Conservation (phyloP, 2,888 invertebrate species). For the Ommatoiulus sabulosus region DNA sequence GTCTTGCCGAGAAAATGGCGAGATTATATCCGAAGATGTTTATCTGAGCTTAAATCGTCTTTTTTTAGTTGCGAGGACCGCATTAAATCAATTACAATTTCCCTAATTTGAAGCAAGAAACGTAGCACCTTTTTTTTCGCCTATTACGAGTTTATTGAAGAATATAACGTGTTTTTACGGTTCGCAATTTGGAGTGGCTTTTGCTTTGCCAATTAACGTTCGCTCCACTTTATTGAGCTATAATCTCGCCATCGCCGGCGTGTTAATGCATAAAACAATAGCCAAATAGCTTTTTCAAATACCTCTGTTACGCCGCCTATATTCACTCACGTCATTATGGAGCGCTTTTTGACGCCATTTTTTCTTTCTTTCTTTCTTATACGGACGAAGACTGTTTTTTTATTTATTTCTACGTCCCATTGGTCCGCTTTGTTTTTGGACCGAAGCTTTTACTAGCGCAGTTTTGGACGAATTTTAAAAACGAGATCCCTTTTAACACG, state of each 20-base stretch:
- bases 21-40: not conserved
- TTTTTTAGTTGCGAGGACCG: constrained; percentile 30
- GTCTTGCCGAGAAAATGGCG: not conserved
- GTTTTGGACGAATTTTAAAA: constrained; percentile 10
- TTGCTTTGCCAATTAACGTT: constrained; percentile 47
- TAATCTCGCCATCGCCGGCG: constrained; percentile 21
- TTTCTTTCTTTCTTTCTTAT: not conserved
- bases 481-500: not conserved
- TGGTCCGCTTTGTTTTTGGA: constrained; percentile 38
- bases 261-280: constrained; percentile 54
- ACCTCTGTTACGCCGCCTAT: not conserved
- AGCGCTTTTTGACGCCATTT: not conserved
- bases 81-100: constrained; percentile 45
- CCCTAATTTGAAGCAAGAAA: constrained; percentile 13
- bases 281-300: constrained; percentile 52
- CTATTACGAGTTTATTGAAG: constrained; percentile 29
- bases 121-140: constrained; percentile 37
- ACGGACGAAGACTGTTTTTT: not conserved
- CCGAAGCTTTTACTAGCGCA: constrained; percentile 5
- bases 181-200: not conserved
- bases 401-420: not conserved
- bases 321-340: constrained; percentile 47
- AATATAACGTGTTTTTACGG: not conserved
- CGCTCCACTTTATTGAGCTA: constrained; percentile 49
- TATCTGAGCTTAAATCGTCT: not conserved